Evolutionary conservation across 2,888 invertebrate species (phyloP), one percentile per base, ranked within the genome.

Genomic region (Acanthacorydalis orientalis): DNA sequence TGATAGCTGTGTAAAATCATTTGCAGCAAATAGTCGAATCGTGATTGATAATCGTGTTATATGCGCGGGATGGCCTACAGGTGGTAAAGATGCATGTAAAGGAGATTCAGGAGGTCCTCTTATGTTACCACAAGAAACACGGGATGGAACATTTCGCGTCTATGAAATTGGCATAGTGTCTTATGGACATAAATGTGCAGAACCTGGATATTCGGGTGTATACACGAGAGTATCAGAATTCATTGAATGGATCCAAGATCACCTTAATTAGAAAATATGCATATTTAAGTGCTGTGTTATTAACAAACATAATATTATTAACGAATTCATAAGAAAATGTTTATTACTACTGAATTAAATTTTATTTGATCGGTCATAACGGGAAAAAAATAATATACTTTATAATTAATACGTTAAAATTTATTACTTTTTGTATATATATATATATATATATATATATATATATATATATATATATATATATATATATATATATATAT

Each of bases 51-150:
- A 75, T 15, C 68, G 78, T 1, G 77, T 80, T 23, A 53, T 85
- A 2, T 87, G 86, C 58, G 85, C 84, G 0, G 84, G 84, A 0
- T 75, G 62, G 58, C 61, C 69, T 45, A 57, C 60, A 43, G 83
- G 83, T 0, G 78, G 78, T 16, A 77, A 75, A 59, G 85, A 85
- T 58, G 76, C 84, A 39, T 85, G 84, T 55, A 77, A 80, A 67
- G 84, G 87, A 1, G 88, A 88, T 65, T 85, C 84, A 43, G 88
- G 88, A 0, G 88, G 88, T 4, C 87, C 88, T 0, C 64, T 88
- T 11, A 82, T 85, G 80, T 72, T 75, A 44, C 66, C 69, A 1
- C 63, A 56, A 23, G 55, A 51, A 53, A 38, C 57, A 55, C 3
- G 51, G 45, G 33, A 47, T 49, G 6, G 50, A 51, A 35, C 39